These are phyloP conservation scores for Listrodromus nycthemerus DNA, from an alignment of 2,888 invertebrate genomes.

Conservation along the genomic window DNA sequence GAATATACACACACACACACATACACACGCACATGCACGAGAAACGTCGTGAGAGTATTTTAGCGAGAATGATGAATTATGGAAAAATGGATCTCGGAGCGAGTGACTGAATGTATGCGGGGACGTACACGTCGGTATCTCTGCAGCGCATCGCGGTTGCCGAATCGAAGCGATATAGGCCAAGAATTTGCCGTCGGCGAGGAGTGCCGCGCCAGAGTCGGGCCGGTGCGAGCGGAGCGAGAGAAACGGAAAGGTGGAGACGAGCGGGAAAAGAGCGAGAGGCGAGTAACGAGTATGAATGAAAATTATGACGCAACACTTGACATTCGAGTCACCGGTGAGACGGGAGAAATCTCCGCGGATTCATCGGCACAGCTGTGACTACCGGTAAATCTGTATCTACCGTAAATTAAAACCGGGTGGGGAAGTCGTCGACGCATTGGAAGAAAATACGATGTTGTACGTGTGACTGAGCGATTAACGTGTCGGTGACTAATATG, in stretches of 20 bases:
- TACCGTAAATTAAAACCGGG: constrained; percentile 12
- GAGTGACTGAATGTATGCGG: constrained; percentile 33
- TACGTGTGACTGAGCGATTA: constrained; percentile 13
- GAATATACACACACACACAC: not conserved
- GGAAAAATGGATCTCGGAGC: constrained; percentile 13
- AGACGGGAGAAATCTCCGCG: constrained; percentile 10
- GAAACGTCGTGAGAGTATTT: constrained; percentile 42
- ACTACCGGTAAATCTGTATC: not conserved
- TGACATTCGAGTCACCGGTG: constrained; percentile 62
- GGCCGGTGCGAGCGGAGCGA: not conserved
- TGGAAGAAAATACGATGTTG: constrained; percentile 8
- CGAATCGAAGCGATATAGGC: constrained; percentile 18
- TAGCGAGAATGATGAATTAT: constrained; percentile 37
- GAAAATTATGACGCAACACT: constrained; percentile 70
- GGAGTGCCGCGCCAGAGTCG: constrained; percentile 21
- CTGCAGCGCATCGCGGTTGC: constrained; percentile 34
- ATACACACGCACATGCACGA: not conserved
- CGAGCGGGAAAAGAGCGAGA: constrained; percentile 31
- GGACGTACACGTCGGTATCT: constrained; percentile 13
- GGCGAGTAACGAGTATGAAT: constrained; percentile 66
- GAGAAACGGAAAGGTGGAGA: constrained; percentile 39
- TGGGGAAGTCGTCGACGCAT: constrained; percentile 2
- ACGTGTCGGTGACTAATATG: not conserved
- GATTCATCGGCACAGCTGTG: not conserved
- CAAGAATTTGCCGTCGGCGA: constrained; percentile 41